phyloP scores from a whole-genome alignment of 2,797 vertebrate species.

The Phaenicophaeus curvirostris region DNA sequence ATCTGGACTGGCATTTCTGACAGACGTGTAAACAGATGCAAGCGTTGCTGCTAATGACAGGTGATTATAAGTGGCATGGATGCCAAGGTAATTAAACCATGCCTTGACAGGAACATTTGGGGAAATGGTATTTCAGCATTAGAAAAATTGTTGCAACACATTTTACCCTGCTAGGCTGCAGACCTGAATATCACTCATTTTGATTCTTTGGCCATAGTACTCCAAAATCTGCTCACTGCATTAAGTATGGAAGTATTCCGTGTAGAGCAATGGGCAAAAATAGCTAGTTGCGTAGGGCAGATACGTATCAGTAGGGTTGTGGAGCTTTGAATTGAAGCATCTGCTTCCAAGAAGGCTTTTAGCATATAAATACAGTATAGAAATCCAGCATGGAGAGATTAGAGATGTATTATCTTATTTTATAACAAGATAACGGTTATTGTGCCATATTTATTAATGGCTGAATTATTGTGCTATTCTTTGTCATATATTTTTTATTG shows the following conservation, averaged over 20 bases:
- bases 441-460: slow-evolving; percentile 38
- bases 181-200: slow-evolving; percentile 83
- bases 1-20: slow-evolving; percentile 82
- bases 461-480: slow-evolving; percentile 31
- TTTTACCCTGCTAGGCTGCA: slow-evolving; percentile 82
- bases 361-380: slow-evolving; percentile 27
- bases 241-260: background rate
- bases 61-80: slow-evolving; percentile 94
- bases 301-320: background rate
- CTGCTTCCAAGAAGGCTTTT: slow-evolving; percentile 9
- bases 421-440: slow-evolving; percentile 18
- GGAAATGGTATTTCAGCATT: slow-evolving; percentile 85
- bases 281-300: background rate
- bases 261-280: background rate
- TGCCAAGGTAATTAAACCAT: slow-evolving; percentile 97
- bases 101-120: slow-evolving; percentile 96
- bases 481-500: slow-evolving; percentile 22
- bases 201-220: slow-evolving; percentile 68
- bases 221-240: slow-evolving; percentile 66
- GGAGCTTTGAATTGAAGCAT: slow-evolving; percentile 5
- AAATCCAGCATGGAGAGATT: background rate
- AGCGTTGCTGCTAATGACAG: slow-evolving; percentile 93
- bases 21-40: slow-evolving; percentile 96
- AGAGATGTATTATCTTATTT: slow-evolving; percentile 3
- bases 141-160: slow-evolving; percentile 85